phyloP scores from a whole-genome alignment of 2,797 vertebrate species.

The Remorina albescens region DNA sequence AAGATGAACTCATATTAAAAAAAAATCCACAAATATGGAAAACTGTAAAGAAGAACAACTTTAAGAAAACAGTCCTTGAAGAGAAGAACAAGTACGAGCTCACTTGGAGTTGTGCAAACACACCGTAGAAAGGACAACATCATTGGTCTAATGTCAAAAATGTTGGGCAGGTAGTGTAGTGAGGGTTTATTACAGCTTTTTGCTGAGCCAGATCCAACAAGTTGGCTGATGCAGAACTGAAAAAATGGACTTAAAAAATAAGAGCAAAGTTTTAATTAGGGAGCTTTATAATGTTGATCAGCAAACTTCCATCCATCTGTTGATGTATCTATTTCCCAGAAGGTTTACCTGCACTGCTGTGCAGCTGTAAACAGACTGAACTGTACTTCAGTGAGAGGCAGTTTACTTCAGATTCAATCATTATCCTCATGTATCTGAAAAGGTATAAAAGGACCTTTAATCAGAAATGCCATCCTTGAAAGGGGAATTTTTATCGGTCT shows the following conservation, averaged over 20 bases:
- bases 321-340: too few species aligned
- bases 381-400: not conserved
- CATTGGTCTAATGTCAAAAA: not conserved
- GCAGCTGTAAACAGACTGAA: not conserved
- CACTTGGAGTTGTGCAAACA: not conserved
- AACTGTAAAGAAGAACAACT: not conserved
- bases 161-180: not conserved
- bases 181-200: too few species aligned
- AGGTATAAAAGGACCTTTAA: not conserved
- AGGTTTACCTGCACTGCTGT: too few species aligned
- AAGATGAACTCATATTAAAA: not conserved
- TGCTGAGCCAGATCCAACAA: too few species aligned
- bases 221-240: too few species aligned
- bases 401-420: not conserved
- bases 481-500: slow-evolving; percentile 14
- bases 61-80: not conserved
- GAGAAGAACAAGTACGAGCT: too few species aligned
- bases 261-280: not conserved
- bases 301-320: too few species aligned
- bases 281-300: not conserved
- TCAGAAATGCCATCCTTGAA: not conserved
- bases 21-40: not conserved
- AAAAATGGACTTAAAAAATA: too few species aligned
- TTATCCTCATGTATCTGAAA: not conserved
- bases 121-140: not conserved